phyloP scores from a whole-genome alignment of 2,113 vertebrate genomes.

The Oreamnos americanus region DNA sequence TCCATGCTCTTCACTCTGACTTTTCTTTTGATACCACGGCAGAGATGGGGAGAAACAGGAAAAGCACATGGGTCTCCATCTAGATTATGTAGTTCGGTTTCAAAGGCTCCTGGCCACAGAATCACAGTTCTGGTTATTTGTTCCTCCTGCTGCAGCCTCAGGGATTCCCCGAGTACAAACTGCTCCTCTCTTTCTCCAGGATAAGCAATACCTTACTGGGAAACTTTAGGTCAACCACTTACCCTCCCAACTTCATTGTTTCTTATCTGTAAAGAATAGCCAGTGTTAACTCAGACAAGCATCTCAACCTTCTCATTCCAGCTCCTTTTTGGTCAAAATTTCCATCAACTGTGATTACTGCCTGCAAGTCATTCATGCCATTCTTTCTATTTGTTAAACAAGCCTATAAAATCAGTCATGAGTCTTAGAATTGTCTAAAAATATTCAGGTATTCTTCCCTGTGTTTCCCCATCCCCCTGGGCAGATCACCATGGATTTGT shows the following conservation, averaged over 20 bases:
- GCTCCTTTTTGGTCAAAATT: not conserved
- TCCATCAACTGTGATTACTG: too few species aligned
- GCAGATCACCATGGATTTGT: not conserved
- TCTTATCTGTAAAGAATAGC: not conserved
- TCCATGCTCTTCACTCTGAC: too few species aligned
- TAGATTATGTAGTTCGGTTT: too few species aligned
- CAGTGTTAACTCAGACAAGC: not conserved
- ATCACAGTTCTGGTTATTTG: not conserved
- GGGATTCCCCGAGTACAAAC: rapidly evolving
- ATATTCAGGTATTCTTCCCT: not conserved
- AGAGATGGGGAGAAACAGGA: rapidly evolving
- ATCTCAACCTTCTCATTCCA: not conserved
- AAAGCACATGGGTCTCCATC: too few species aligned
- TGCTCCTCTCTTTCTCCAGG: not conserved
- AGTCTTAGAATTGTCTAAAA: not conserved
- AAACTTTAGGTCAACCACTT: not conserved
- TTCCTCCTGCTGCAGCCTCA: rapidly evolving
- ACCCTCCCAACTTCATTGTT: not conserved
- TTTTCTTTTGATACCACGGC: rapidly evolving
- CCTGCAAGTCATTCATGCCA: too few species aligned
- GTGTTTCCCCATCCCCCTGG: not conserved
- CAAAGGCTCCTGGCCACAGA: too few species aligned
- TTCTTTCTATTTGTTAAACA: too few species aligned
- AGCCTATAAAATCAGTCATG: too few species aligned
- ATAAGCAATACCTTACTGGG: not conserved